These are phyloP conservation scores for Sebastes schlegelii DNA, from an alignment of 2,113 vertebrate species.

Conservation along the genomic window DNA sequence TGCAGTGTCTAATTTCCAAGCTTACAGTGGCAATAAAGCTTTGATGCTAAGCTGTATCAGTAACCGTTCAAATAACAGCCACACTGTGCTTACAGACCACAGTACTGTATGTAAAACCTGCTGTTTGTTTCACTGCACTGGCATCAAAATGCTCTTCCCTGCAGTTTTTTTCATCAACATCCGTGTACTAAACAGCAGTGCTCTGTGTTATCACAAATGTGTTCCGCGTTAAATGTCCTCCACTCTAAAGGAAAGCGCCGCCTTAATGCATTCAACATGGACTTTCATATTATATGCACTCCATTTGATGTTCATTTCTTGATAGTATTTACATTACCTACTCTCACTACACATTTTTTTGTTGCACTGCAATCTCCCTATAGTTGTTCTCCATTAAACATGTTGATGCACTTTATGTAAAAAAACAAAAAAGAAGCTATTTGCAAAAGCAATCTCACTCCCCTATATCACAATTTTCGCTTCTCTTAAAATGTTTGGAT, in stretches of 20 bases:
- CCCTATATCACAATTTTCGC: slow-evolving; percentile 15
- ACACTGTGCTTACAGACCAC: neutral
- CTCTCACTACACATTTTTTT: slow-evolving; percentile 24
- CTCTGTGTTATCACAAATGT: slow-evolving; percentile 34
- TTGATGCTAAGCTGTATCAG: slow-evolving; percentile 1
- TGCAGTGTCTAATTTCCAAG: neutral
- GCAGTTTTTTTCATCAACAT: slow-evolving; percentile 15
- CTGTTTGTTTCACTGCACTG: slow-evolving; percentile 26
- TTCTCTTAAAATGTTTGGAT: slow-evolving; percentile 16
- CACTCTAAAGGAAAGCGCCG: slow-evolving; percentile 19
- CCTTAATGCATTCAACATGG: slow-evolving; percentile 20
- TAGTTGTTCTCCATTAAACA: slow-evolving; percentile 39
- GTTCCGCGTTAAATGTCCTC: slow-evolving; percentile 18
- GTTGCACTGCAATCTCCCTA: slow-evolving; percentile 18
- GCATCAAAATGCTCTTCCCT: slow-evolving; percentile 20
- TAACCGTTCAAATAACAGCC: slow-evolving; percentile 14
- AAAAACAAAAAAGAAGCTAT: slow-evolving; percentile 15
- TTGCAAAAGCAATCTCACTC: slow-evolving; percentile 47
- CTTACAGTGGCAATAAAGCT: neutral
- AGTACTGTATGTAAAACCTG: slow-evolving; percentile 1
- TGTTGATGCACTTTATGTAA: slow-evolving; percentile 23
- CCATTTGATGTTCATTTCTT: slow-evolving; percentile 46
- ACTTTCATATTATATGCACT: slow-evolving; percentile 38
- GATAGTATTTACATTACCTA: slow-evolving; percentile 52
- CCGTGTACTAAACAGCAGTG: slow-evolving; percentile 35